Conservation (phyloP, 2,797 vertebrate genomes). For the Atherinosoma microstoma region DNA sequence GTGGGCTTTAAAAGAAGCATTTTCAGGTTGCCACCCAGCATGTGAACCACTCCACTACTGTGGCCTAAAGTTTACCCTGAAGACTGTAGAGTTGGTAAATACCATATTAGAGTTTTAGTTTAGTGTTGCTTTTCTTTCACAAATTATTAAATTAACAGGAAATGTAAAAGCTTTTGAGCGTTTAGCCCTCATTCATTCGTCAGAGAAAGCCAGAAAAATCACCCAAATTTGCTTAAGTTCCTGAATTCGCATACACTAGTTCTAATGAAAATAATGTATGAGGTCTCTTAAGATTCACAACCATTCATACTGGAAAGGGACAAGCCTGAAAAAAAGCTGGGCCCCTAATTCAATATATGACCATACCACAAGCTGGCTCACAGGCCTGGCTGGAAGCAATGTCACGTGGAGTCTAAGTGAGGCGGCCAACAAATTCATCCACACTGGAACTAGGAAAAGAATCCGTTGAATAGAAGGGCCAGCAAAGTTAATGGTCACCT, state of each 20-base stretch:
- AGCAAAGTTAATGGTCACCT: conserved; percentile 15
- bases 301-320: conserved; percentile 1
- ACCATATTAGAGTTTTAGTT: background rate
- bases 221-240: background rate
- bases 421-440: conserved; percentile 53
- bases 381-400: conserved; percentile 43
- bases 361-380: conserved; percentile 36
- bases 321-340: conserved; percentile 3
- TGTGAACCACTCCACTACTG: conserved; percentile 25
- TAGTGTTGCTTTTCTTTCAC: background rate
- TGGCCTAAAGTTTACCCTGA: conserved; percentile 32
- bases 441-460: conserved; percentile 18
- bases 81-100: background rate
- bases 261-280: background rate
- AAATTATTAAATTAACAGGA: background rate
- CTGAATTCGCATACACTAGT: background rate
- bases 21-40: conserved; percentile 43
- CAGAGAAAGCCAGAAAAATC: background rate
- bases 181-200: too few species aligned
- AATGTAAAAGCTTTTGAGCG: conserved; percentile 9
- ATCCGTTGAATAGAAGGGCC: conserved; percentile 29
- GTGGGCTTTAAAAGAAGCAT: conserved; percentile 43
- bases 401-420: conserved; percentile 42
- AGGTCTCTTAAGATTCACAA: conserved; percentile 7
- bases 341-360: conserved; percentile 41